phyloP scores from a whole-genome alignment of 2,113 vertebrate species.

The Cathartes aura region DNA sequence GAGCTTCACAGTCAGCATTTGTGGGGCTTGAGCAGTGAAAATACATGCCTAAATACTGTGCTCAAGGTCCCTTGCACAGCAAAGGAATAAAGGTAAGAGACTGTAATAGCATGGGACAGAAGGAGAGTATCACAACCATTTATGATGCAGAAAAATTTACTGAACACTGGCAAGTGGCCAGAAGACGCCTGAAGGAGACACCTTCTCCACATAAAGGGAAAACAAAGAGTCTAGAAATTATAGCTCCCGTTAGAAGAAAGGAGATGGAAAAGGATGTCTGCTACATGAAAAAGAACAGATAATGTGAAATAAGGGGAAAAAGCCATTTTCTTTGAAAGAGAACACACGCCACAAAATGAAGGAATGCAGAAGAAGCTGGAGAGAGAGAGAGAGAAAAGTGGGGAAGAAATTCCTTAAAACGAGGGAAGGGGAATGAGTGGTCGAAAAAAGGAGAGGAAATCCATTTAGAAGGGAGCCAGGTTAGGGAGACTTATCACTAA shows the following conservation, averaged over 20 bases:
- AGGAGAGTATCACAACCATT: neutral
- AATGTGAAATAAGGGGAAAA: neutral
- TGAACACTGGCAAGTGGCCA: neutral
- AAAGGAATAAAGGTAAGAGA: neutral
- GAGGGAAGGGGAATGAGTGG: neutral
- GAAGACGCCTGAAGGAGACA: neutral
- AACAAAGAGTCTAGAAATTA: neutral
- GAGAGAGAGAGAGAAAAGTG: neutral
- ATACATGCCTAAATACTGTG: neutral
- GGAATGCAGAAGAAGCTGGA: neutral
- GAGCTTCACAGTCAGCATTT: neutral
- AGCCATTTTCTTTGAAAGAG: neutral
- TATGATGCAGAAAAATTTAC: neutral
- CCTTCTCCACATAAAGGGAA: neutral
- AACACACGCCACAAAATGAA: neutral
- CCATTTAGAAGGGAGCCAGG: neutral
- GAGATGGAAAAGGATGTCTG: neutral
- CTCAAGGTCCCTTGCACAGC: neutral
- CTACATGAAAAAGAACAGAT: neutral
- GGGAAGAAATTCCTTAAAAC: neutral
- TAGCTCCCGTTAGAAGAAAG: neutral
- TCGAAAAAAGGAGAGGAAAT: neutral
- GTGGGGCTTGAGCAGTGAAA: neutral
- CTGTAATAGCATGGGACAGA: neutral
- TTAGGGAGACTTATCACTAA: neutral